Conservation (phyloP, 2,888 invertebrate species). For the Cancer borealis region DNA sequence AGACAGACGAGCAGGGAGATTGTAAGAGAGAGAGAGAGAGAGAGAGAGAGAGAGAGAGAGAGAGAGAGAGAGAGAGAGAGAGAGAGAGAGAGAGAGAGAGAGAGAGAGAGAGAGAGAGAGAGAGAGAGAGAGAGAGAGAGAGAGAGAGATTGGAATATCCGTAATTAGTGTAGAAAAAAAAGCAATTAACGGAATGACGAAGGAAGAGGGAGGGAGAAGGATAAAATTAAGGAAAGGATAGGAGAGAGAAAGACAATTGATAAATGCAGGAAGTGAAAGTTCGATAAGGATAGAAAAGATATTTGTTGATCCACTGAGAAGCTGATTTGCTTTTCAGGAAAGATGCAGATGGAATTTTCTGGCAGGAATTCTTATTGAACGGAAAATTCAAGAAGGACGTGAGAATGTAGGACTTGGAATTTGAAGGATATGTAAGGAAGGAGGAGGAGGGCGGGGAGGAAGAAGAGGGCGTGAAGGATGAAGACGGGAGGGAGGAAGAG, state of each 20-base stretch:
- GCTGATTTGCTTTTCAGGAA: background rate
- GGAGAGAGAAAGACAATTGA: background rate
- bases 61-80: background rate
- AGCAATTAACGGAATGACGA: background rate
- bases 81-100: constrained; percentile 15
- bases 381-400: constrained; percentile 4
- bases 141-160: background rate
- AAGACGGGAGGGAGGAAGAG: background rate
- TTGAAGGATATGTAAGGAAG: background rate
- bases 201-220: background rate
- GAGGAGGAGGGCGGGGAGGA: background rate
- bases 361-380: constrained; percentile 13
- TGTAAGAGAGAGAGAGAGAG: background rate
- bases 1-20: background rate
- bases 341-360: constrained; percentile 14
- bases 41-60: background rate
- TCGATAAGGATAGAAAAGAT: background rate
- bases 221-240: background rate
- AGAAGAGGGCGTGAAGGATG: background rate
- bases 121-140: constrained; percentile 39
- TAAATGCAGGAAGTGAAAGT: background rate
- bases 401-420: background rate
- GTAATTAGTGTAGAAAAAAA: background rate
- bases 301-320: constrained; percentile 23
- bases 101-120: constrained; percentile 36